Conservation (phyloP, 2,797 vertebrate species). For the Paedocypris micromegethes region DNA sequence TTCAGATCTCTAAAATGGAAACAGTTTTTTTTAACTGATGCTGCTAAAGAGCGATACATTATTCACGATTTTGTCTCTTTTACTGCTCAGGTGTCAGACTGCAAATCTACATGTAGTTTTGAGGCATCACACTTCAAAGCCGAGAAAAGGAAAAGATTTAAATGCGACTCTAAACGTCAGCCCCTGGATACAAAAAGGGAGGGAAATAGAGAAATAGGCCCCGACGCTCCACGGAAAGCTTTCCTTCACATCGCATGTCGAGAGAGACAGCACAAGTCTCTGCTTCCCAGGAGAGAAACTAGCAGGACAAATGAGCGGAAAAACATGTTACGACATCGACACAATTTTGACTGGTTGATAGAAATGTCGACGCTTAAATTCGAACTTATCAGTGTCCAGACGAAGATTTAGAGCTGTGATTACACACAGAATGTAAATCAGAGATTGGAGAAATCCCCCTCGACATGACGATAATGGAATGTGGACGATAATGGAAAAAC, state of each 20-base stretch:
- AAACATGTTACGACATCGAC: slow-evolving; percentile 22
- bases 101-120: slow-evolving; percentile 9
- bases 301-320: slow-evolving; percentile 15
- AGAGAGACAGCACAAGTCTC: background rate
- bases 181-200: background rate
- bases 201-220: slow-evolving; percentile 11
- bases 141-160: background rate
- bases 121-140: slow-evolving; percentile 3
- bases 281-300: slow-evolving; percentile 14
- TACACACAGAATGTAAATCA: no score
- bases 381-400: slow-evolving; percentile 7
- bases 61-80: slow-evolving; percentile 51
- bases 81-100: slow-evolving; percentile 33
- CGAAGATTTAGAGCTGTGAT: slow-evolving; percentile 14
- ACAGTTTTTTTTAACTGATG: slow-evolving; percentile 54
- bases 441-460: no score
- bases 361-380: slow-evolving; percentile 17
- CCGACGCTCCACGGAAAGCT: slow-evolving; percentile 8
- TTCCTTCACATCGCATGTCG: background rate
- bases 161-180: slow-evolving; percentile 6
- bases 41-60: slow-evolving; percentile 49
- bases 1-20: slow-evolving; percentile 41
- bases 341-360: slow-evolving; percentile 15
- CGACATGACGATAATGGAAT: no score
- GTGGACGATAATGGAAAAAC: no score